Evolutionary conservation across 2,797 vertebrate genomes (phyloP).

Genomic region (Betta splendens): DNA sequence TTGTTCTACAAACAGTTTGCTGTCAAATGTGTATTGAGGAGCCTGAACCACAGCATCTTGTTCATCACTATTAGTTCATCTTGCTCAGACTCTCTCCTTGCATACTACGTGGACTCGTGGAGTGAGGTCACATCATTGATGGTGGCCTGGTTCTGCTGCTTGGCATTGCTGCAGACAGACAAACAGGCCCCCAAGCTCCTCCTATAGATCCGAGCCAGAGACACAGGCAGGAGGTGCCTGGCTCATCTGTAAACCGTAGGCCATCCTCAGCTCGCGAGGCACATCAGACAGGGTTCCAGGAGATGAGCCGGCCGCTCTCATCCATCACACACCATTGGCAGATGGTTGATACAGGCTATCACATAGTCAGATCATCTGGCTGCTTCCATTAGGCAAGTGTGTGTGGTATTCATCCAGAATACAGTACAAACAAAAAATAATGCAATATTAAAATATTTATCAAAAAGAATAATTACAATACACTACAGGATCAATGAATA

Average conservation of each 20-base stretch:
- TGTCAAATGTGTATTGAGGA: conserved; percentile 29
- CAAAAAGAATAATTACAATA: no score
- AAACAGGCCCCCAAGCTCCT: conserved; percentile 30
- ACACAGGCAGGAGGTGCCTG: conserved; percentile 23
- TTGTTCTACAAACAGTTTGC: conserved; percentile 22
- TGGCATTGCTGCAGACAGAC: conserved; percentile 19
- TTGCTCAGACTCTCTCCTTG: conserved; percentile 17
- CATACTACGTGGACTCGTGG: conserved; percentile 4
- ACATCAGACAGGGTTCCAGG: conserved; percentile 50
- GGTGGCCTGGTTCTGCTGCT: conserved; percentile 21
- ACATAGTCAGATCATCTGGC: conserved; percentile 40
- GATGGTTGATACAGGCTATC: conserved; percentile 39
- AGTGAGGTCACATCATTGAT: conserved; percentile 6
- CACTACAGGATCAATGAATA: no score
- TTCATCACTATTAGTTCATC: conserved; percentile 5
- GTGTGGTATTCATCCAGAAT: conserved; percentile 32
- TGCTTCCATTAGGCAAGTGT: conserved; percentile 44
- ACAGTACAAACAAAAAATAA: no score
- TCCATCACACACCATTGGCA: conserved; percentile 53
- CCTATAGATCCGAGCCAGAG: conserved; percentile 7
- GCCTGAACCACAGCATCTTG: no score
- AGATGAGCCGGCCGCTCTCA: conserved; percentile 27
- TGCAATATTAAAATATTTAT: no score
- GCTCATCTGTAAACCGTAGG: conserved; percentile 20
- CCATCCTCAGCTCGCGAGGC: conserved; percentile 45